A percentile compares a stretch with the other conserved stretches of the same genome.
Conservation (phyloP, 2,113 vertebrate species). For the Cisticola juncidis region DNA sequence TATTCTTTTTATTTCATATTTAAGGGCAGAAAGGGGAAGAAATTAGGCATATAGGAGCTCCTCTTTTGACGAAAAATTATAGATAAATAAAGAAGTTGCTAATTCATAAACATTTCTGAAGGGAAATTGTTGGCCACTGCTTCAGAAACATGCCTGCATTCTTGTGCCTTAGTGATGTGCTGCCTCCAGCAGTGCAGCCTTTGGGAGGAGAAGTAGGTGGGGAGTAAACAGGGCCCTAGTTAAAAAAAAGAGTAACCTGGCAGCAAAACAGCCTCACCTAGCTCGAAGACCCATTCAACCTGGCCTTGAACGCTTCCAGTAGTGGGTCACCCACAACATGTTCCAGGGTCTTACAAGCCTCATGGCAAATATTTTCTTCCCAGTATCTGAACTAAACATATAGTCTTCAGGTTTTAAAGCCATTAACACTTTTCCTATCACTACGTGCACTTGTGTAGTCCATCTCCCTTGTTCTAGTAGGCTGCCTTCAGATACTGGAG, state of each 20-base stretch:
- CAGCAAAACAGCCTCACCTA: not conserved
- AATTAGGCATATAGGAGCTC: not conserved
- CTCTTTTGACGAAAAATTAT: not conserved
- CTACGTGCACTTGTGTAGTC: not conserved
- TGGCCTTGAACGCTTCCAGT: not conserved
- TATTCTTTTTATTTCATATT: not conserved
- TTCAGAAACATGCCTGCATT: not conserved
- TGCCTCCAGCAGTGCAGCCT: fast-evolving
- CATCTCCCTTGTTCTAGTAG: not conserved
- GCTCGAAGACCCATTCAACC: not conserved
- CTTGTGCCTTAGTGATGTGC: not conserved
- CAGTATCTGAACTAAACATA: not conserved
- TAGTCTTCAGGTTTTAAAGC: not conserved
- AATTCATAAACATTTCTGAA: not conserved
- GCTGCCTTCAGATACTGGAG: not conserved
- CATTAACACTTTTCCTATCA: not conserved
- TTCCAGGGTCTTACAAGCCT: not conserved
- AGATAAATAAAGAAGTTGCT: not conserved
- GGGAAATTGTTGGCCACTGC: not conserved
- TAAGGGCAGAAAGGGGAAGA: not conserved
- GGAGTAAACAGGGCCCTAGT: not conserved
- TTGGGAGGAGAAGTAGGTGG: not conserved
- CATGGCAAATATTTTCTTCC: not conserved
- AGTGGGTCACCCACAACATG: not conserved
- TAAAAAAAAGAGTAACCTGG: not conserved